A percentile compares a stretch with the other conserved stretches of the same genome.
Conservation (phyloP, 2,113 vertebrate species). For the Heterocephalus glaber region DNA sequence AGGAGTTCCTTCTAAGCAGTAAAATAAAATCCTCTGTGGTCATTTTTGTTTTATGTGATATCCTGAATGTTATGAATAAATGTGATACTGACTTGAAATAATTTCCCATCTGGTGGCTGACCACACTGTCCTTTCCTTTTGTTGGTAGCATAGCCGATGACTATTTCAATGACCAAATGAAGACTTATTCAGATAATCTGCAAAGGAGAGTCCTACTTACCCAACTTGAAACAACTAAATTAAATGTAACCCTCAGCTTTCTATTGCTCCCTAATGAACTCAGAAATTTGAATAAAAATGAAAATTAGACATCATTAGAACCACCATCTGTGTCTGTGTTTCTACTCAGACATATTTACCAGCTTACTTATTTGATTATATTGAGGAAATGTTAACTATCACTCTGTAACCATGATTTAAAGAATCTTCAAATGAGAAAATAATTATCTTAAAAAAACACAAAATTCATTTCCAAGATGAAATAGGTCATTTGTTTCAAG, state of each 20-base stretch:
- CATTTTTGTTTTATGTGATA: constrained; percentile 67
- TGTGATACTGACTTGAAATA: constrained; percentile 11
- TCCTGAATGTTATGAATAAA: constrained; percentile 60
- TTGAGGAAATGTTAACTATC: background rate
- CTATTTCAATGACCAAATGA: constrained; percentile 34
- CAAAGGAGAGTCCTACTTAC: background rate
- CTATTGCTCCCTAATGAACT: background rate
- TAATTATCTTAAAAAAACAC: background rate
- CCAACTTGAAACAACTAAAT: background rate
- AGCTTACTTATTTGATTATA: background rate
- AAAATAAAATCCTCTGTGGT: constrained; percentile 67
- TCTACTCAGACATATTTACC: background rate
- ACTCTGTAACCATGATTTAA: background rate
- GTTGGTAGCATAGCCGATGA: background rate
- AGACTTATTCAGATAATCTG: background rate
- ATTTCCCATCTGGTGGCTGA: constrained; percentile 51
- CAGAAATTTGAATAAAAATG: constrained; percentile 41
- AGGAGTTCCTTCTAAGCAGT: constrained; percentile 59
- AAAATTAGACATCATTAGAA: constrained; percentile 39
- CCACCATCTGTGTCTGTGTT: background rate
- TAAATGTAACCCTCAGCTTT: background rate
- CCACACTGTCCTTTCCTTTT: background rate
- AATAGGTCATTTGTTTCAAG: background rate
- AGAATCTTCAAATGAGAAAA: background rate
- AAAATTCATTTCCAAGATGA: background rate